Percentiles rank a stretch among this genome's conserved stretches.
Evolutionary conservation across 2,797 vertebrate species (phyloP).

Genomic region (Onychomys torridus): DNA sequence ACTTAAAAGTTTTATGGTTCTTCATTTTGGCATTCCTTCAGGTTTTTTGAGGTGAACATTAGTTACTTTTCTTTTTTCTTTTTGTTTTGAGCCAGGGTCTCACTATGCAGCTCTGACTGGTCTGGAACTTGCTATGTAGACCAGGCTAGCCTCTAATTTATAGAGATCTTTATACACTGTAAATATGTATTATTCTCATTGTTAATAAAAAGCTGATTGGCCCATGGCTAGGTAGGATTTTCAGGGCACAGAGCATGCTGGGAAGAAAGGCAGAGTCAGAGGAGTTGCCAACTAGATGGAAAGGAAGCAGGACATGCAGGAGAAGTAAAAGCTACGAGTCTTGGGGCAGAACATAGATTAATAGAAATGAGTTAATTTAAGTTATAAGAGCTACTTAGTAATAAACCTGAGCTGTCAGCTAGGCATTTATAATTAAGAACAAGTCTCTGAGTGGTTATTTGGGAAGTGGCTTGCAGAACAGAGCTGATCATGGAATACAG

Average conservation of each 20-base stretch:
- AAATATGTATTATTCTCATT: neutral
- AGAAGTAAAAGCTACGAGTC: neutral
- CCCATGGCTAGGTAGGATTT: neutral
- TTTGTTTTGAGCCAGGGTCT: neutral
- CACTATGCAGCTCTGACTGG: neutral
- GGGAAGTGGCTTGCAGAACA: neutral
- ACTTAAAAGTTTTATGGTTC: constrained; percentile 69
- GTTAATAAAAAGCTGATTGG: neutral
- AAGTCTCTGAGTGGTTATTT: neutral
- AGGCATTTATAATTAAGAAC: neutral
- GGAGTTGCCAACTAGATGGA: neutral
- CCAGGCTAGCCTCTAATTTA: neutral
- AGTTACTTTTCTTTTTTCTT: too few species aligned
- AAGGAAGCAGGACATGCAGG: neutral
- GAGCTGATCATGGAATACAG: neutral
- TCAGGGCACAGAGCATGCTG: neutral
- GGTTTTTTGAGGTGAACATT: neutral
- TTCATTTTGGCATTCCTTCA: neutral
- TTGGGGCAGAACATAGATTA: neutral
- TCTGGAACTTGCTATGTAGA: neutral
- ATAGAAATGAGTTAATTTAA: neutral
- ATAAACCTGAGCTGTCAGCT: neutral
- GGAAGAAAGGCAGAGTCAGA: neutral
- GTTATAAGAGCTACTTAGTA: neutral
- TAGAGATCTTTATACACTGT: neutral